A percentile compares a stretch with the other conserved stretches of the same genome.
Evolutionary conservation across 2,888 invertebrate species (phyloP).

Genomic region (Electrophaes corylata): DNA sequence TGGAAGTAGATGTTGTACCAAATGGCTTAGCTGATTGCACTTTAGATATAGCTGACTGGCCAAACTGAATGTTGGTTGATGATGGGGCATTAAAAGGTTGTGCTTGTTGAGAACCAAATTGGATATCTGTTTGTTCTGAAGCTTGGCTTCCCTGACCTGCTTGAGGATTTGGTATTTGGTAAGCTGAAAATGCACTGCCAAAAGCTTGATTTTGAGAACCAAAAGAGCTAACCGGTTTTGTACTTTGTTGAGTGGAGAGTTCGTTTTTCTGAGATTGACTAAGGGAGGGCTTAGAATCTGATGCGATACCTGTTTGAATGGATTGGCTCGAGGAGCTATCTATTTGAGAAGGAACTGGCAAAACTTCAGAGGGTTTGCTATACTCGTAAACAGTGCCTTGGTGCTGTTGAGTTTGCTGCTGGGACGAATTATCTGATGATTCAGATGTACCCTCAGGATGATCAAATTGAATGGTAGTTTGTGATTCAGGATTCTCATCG

Average conservation of each 20-base stretch:
- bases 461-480: constrained; percentile 25
- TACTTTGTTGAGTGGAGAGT: constrained; percentile 3
- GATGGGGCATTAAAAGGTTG: constrained; percentile 15
- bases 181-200: background rate
- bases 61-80: constrained; percentile 25
- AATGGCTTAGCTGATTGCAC: constrained; percentile 36
- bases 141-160: background rate
- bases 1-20: constrained; percentile 24
- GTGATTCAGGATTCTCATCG: constrained; percentile 28
- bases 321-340: constrained; percentile 36
- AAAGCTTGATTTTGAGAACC: constrained; percentile 9
- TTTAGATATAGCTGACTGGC: constrained; percentile 27
- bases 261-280: constrained; percentile 12
- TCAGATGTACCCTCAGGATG: constrained; percentile 13
- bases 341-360: constrained; percentile 44
- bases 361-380: constrained; percentile 57
- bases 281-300: constrained; percentile 17
- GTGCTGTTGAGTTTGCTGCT: constrained; percentile 38
- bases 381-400: constrained; percentile 63
- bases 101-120: constrained; percentile 34
- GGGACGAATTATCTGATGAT: constrained; percentile 7
- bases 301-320: constrained; percentile 13
- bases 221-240: constrained; percentile 4
- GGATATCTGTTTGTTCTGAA: background rate
- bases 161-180: constrained; percentile 4